These are phyloP conservation scores for Perithous albicinctus DNA, from an alignment of 2,888 invertebrate species.

Conservation along the genomic window DNA sequence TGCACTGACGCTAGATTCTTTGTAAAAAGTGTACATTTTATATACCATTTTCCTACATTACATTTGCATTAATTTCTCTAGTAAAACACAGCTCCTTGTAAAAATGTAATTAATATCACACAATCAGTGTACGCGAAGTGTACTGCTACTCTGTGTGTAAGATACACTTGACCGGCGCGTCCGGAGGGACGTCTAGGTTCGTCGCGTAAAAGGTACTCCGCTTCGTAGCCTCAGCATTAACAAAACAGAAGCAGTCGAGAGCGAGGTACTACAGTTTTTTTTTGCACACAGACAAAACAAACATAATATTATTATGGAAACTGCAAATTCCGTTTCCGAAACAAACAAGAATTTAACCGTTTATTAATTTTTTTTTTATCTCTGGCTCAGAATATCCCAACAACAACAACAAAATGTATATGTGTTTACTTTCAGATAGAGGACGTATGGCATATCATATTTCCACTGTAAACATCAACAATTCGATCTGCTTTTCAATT, in stretches of 20 bases:
- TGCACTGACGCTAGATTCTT: too few relatives aligned
- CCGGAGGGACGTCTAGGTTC: constrained; percentile 24
- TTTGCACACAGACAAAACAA: background rate
- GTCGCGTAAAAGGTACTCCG: constrained; percentile 7
- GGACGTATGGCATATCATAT: background rate
- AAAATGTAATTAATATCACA: too few relatives aligned
- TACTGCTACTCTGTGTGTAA: background rate
- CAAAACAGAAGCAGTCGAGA: background rate
- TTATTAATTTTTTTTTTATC: too few relatives aligned
- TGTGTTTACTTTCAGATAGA: background rate
- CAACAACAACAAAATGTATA: background rate
- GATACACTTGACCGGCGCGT: constrained; percentile 57
- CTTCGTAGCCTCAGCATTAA: background rate
- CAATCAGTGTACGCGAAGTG: background rate
- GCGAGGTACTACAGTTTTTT: background rate
- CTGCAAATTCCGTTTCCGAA: too few relatives aligned
- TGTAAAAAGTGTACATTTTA: too few relatives aligned
- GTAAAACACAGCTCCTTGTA: too few relatives aligned
- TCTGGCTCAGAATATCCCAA: too few relatives aligned
- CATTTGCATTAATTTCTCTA: too few relatives aligned
- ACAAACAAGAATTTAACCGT: too few relatives aligned
- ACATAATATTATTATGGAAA: too few relatives aligned
- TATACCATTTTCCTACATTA: too few relatives aligned
- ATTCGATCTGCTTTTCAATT: background rate
- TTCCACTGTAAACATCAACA: background rate